Evolutionary conservation across 2,888 invertebrate species (phyloP), one percentile per base, ranked within the genome.

Genomic region (Pterobdella sp.): DNA sequence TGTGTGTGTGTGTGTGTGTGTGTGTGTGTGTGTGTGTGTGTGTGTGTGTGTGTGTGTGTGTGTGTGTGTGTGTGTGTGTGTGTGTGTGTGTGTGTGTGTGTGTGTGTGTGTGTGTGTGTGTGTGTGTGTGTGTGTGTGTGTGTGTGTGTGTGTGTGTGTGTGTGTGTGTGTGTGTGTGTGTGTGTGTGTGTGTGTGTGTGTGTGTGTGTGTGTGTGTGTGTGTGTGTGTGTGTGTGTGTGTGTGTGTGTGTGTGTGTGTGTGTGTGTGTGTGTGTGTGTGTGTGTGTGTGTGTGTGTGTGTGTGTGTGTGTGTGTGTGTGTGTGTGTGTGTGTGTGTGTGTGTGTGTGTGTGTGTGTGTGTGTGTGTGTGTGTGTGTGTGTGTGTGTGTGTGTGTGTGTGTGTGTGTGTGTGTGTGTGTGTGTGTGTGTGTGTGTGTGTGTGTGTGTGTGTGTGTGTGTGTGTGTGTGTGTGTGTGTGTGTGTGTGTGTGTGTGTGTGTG

Each of bases 291-390:
- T 14, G 7, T 63, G 63, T 63, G 31, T 14, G n/a, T n/a, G 63
- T 63, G 7, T 63, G 63, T 63, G 63, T 63, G 63, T 63, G 63
- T 63, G 31, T 63, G 63, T 63, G 31, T 63, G 63, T 63, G 31
- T 63, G 63, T 63, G 31, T 63, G 63, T 63, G 63, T 63, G 63
- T 63, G 63, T 63, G 63, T 63, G 63, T 63, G 63, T 63, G 63
- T 63, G n/a, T 63, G 63, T 63, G 31, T 63, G 63, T 63, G 31
- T 63, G 63, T 63, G 31, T 63, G 63, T 63, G 31, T 63, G 63
- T 63, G 31, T 63, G 63, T 63, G 31, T 63, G 63, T 63, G 31
- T 63, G 63, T 63, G 31, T 63, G 63, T 63, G 31, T 63, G 63
- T 63, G 31, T 63, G 63, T 63, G 31, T 63, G 63, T 63, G 31